Percentiles rank a stretch among this genome's conserved stretches.
Evolutionary conservation across 2,797 vertebrate species (phyloP).

Genomic region (Semotilus atromaculatus): DNA sequence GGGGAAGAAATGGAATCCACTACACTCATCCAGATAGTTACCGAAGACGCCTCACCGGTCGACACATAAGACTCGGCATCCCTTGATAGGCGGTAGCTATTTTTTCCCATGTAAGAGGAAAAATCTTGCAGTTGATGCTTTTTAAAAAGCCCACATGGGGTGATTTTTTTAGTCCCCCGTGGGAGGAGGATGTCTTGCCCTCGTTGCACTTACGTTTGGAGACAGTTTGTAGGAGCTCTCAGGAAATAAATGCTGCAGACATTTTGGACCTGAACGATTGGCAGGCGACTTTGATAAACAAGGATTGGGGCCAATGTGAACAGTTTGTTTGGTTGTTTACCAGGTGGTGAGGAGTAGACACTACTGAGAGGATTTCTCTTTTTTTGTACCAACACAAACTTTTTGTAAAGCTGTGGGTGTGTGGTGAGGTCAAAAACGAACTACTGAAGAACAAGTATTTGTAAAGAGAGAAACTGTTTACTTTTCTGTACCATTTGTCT

Average conservation of each 20-base stretch:
- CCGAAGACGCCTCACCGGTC: slow-evolving; percentile 89
- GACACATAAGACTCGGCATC: slow-evolving; percentile 86
- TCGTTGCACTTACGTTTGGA: slow-evolving; percentile 89
- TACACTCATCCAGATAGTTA: slow-evolving; percentile 84
- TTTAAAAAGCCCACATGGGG: slow-evolving; percentile 76
- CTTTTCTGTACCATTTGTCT: slow-evolving; percentile 91
- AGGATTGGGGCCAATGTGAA: slow-evolving; percentile 77
- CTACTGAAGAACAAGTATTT: slow-evolving; percentile 88
- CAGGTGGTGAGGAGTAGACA: slow-evolving; percentile 80
- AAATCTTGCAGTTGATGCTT: slow-evolving; percentile 82
- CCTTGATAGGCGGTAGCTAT: slow-evolving; percentile 66
- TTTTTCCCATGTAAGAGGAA: slow-evolving; percentile 67
- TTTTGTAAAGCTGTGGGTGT: slow-evolving; percentile 73
- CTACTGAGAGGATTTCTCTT: slow-evolving; percentile 84
- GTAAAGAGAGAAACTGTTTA: slow-evolving; percentile 87
- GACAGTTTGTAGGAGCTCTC: slow-evolving; percentile 86
- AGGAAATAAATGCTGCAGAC: slow-evolving; percentile 88
- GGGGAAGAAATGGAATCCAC: slow-evolving; percentile 74
- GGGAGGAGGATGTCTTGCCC: slow-evolving; percentile 71
- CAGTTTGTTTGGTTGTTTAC: slow-evolving; percentile 67
- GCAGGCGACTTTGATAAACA: slow-evolving; percentile 70
- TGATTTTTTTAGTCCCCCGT: slow-evolving; percentile 74
- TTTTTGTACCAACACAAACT: slow-evolving; percentile 82
- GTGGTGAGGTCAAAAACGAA: slow-evolving; percentile 82
- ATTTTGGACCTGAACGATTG: slow-evolving; percentile 79